phyloP scores from a whole-genome alignment of 2,888 invertebrate genomes.

The Machimus rusticus region DNA sequence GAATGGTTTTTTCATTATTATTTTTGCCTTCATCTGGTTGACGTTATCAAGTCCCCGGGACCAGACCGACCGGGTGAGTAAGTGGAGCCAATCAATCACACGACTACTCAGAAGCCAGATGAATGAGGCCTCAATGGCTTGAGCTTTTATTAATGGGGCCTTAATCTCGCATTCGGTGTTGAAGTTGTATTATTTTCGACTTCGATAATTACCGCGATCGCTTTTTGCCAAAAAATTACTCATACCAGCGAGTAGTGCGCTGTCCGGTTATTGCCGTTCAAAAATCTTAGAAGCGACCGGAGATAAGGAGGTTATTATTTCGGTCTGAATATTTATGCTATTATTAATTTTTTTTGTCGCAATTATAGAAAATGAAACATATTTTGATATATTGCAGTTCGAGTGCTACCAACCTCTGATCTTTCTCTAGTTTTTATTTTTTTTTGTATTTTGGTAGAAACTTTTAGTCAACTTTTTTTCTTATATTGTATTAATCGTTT shows the following conservation, averaged over 20 bases:
- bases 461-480: not conserved
- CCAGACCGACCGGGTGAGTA: not conserved
- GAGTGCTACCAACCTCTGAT: not conserved
- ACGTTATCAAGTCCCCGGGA: not conserved
- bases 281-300: not conserved
- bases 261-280: not conserved
- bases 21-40: not conserved
- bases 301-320: not conserved
- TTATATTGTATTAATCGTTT: not conserved
- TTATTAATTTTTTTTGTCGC: not conserved
- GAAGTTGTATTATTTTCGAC: not conserved
- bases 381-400: not conserved
- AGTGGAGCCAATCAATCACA: not conserved
- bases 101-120: not conserved
- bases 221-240: not conserved
- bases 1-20: not conserved
- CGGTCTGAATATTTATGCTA: not conserved
- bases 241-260: not conserved
- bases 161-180: not conserved
- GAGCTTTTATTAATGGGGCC: not conserved
- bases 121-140: not conserved
- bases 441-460: not conserved
- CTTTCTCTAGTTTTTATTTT: not conserved
- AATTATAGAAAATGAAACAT: not conserved
- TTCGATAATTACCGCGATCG: not conserved